A percentile compares a stretch with the other conserved stretches of the same genome.
phyloP scores from a whole-genome alignment of 92 coral and sea anemone genomes.

The Paramuricea clavata region DNA sequence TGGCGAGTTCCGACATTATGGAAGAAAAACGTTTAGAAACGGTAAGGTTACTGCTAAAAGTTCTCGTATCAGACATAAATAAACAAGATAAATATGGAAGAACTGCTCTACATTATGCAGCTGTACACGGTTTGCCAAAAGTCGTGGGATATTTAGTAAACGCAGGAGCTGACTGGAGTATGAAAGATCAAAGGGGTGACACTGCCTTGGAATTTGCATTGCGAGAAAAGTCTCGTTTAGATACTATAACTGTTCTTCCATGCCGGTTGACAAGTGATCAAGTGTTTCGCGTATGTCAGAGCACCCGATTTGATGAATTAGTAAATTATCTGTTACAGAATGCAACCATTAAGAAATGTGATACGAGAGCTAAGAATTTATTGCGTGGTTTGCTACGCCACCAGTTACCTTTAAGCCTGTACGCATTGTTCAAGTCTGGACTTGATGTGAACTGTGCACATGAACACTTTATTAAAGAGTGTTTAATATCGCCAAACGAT shows the following conservation, averaged over 20 bases:
- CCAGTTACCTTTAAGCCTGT: not conserved
- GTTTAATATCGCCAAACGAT: not conserved
- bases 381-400: not conserved
- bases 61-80: slow-evolving; percentile 13
- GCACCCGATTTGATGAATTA: not conserved
- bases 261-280: not conserved
- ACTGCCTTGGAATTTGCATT: slow-evolving; percentile 60
- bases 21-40: slow-evolving; percentile 30
- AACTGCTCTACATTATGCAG: slow-evolving; percentile 73
- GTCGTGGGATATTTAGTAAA: slow-evolving; percentile 55
- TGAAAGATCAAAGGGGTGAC: slow-evolving; percentile 48
- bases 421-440: not conserved
- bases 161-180: slow-evolving; percentile 22
- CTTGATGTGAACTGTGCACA: not conserved
- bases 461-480: not conserved
- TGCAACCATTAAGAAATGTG: not conserved
- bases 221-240: not conserved
- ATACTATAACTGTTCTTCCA: not conserved
- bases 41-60: slow-evolving; percentile 17
- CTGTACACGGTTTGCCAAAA: slow-evolving; percentile 62
- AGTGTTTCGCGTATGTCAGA: not conserved
- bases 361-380: not conserved
- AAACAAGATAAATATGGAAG: slow-evolving; percentile 57
- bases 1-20: not conserved
- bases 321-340: not conserved